Conservation (phyloP, 37 sponge, comb jelly and placozoan species). For the Eunapius fragilis region DNA sequence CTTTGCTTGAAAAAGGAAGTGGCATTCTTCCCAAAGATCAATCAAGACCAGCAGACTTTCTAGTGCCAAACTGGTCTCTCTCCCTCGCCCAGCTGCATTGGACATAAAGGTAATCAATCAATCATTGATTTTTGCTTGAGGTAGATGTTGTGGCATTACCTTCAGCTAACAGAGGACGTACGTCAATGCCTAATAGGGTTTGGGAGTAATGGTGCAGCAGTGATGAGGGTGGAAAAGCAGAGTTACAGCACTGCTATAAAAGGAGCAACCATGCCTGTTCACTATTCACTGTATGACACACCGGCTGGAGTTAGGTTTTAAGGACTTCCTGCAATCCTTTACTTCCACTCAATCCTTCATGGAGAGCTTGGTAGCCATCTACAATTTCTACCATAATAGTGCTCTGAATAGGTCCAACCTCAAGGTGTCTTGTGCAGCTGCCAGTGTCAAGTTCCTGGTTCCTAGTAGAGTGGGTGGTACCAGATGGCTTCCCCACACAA, state of each 20-base stretch:
- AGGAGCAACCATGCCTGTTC: neutral
- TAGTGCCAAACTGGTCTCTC: too few relatives aligned
- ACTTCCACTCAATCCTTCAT: neutral
- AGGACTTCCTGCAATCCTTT: neutral
- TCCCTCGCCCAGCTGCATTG: too few relatives aligned
- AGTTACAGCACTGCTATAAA: neutral
- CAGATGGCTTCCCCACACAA: neutral
- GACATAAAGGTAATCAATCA: too few relatives aligned
- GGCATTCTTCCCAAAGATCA: too few relatives aligned
- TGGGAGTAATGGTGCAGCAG: neutral
- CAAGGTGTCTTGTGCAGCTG: neutral
- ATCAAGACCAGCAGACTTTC: too few relatives aligned
- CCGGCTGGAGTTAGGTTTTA: neutral
- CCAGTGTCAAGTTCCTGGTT: neutral
- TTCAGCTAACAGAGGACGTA: neutral
- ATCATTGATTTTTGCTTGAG: too few relatives aligned
- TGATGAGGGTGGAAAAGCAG: neutral
- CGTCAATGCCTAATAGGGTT: too few relatives aligned
- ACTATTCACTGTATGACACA: neutral
- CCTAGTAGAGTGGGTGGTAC: neutral
- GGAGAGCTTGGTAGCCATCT: neutral
- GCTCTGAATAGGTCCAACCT: neutral
- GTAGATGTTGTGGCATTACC: neutral
- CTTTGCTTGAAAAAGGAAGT: too few relatives aligned
- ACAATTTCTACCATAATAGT: neutral